Evolutionary conservation across 1,140 invertebrate genomes (phyloP), one percentile per base, ranked within the genome.

Genomic region (Stenopsyche tienmushanensis): DNA sequence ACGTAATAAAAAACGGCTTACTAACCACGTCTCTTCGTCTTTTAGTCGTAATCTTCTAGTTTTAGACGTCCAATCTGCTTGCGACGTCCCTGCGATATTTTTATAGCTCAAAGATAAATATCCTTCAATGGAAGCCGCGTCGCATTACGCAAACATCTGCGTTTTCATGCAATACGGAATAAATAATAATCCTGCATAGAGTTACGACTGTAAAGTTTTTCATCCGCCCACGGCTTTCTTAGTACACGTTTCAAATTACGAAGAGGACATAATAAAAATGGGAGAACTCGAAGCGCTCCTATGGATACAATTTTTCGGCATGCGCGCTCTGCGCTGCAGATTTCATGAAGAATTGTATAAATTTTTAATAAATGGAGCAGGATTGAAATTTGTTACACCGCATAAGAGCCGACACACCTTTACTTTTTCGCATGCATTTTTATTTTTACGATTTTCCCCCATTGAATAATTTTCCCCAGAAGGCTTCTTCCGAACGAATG

Each of bases 381-480:
- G 44, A 47, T 47, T 47, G 44, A 47, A 15, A 47, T 47, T 47
- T 47, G 44, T 20, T 15, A 18, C 17, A 47, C 44, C 44, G 44
- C 44, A 47, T 18, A 15, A 47, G 18, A 47, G 44, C 44, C 7
- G 7, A 8, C n/a, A 15, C 17, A 8, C 18, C 44, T 5, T 47
- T 47, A 15, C 17, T 13, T 20, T 20, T 47, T 20, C 10, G 17
- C 18, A 7, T 20, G 44, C 10, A 15, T 47, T 47, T 47, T 47
- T 15, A 15, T 47, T 47, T 47, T 47, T 47, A 47, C 44, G 44
- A 47, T 47, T 47, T 47, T 47, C 18, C 44, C 10, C 44, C 44
- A 47, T 47, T 47, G 55, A 58, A 58, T 58, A 58, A 58, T 58
- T 58, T 58, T 45, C 21, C 55, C 55, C 29, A n/a, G 17, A 39